Evolutionary conservation across 1,140 invertebrate species (phyloP).

Genomic region (Cherax quadricarinatus): DNA sequence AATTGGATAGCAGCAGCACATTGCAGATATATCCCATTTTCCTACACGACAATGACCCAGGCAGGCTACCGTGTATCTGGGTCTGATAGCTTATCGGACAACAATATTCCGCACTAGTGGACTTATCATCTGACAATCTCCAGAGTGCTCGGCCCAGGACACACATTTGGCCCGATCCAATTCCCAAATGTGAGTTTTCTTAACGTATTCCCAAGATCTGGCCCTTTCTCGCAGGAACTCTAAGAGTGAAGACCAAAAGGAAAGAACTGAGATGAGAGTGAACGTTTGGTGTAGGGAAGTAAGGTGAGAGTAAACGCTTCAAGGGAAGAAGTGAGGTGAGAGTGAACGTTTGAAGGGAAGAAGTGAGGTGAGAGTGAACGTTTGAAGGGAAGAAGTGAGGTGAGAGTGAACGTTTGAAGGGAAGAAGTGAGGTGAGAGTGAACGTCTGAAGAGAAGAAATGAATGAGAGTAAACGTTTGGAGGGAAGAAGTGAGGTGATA

Average conservation of each 20-base stretch:
- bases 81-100: conserved; percentile 37
- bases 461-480: too few relatives aligned
- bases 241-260: not conserved
- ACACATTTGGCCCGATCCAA: not conserved
- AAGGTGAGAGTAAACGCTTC: not conserved
- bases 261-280: not conserved
- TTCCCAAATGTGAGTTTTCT: not conserved
- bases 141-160: not conserved
- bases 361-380: not conserved
- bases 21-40: not conserved
- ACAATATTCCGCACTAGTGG: conserved; percentile 17
- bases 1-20: too few relatives aligned
- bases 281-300: not conserved
- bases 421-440: not conserved
- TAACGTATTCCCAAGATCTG: not conserved
- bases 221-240: too few relatives aligned
- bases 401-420: too few relatives aligned
- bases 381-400: not conserved
- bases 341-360: too few relatives aligned
- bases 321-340: too few relatives aligned
- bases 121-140: not conserved
- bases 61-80: not conserved
- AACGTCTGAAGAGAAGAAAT: not conserved
- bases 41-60: not conserved
- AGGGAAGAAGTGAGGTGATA: not conserved